These are phyloP conservation scores for Leptopilina drosophilae DNA, from an alignment of 2,888 invertebrate genomes.

Conservation along the genomic window DNA sequence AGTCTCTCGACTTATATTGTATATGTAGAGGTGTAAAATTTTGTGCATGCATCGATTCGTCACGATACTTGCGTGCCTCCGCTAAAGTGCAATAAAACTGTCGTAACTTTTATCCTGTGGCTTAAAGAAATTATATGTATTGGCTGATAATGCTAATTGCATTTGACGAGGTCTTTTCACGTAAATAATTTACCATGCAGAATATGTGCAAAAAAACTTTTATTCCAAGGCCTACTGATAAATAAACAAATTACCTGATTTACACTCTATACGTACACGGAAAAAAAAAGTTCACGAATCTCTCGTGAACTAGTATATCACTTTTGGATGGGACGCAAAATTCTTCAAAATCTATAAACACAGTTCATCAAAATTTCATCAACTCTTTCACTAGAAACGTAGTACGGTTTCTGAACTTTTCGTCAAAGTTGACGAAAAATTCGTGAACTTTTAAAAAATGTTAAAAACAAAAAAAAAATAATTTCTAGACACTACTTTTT, in stretches of 20 bases:
- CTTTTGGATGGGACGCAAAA: too few relatives aligned
- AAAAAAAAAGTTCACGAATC: too few relatives aligned
- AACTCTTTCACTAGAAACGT: too few relatives aligned
- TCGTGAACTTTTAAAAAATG: too few relatives aligned
- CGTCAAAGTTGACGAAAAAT: too few relatives aligned
- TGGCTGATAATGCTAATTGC: constrained; percentile 43
- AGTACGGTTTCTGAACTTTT: too few relatives aligned
- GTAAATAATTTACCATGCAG: constrained; percentile 17
- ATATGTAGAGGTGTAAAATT: background rate
- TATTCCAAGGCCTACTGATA: constrained; percentile 7
- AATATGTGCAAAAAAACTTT: background rate
- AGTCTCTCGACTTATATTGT: background rate
- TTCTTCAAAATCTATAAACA: too few relatives aligned
- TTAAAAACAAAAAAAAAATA: too few relatives aligned
- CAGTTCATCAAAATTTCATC: too few relatives aligned
- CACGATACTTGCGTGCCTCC: constrained; percentile 20
- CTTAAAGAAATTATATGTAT: constrained; percentile 26
- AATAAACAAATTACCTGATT: constrained; percentile 3
- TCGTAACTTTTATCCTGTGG: constrained; percentile 35
- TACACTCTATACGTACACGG: background rate
- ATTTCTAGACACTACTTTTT: too few relatives aligned
- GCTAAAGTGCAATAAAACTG: constrained; percentile 28
- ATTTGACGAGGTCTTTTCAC: constrained; percentile 32
- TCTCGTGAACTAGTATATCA: too few relatives aligned
- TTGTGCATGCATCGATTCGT: constrained; percentile 21